Conservation (phyloP, 1,140 invertebrate genomes). For the Heliconius congener region DNA sequence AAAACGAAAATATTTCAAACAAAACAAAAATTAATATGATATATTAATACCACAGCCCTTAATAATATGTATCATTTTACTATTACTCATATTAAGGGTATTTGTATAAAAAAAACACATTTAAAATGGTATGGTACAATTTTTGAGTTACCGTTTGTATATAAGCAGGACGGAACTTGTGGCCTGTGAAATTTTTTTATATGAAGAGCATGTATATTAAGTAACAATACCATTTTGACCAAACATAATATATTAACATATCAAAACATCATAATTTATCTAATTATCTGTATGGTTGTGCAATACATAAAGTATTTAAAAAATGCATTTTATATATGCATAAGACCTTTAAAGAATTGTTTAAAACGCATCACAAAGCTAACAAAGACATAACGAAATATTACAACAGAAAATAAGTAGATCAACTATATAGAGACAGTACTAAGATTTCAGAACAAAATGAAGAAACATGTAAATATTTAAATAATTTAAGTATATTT, state of each 20-base stretch:
- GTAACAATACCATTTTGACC: constrained; percentile 9
- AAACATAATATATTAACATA: background rate
- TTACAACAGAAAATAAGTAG: background rate
- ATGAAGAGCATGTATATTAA: background rate
- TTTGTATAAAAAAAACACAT: too few relatives aligned
- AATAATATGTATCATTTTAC: background rate
- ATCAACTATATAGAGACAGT: background rate
- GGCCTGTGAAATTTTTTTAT: constrained; percentile 4
- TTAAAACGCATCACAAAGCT: background rate
- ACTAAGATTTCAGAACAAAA: background rate
- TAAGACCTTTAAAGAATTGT: background rate
- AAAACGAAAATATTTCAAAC: background rate
- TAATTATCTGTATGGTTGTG: background rate
- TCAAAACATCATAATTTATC: background rate
- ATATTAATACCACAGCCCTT: background rate
- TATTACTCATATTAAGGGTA: background rate
- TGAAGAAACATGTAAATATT: background rate
- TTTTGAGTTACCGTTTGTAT: constrained; percentile 31
- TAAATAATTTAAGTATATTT: constrained; percentile 16
- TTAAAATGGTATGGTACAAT: constrained; percentile 11
- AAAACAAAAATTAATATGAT: background rate
- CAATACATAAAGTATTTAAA: background rate
- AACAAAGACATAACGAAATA: background rate
- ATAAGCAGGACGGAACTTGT: constrained; percentile 29
- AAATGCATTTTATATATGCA: background rate